Conservation (phyloP, 2,113 vertebrate species). For the Daphoenositta chrysoptera region DNA sequence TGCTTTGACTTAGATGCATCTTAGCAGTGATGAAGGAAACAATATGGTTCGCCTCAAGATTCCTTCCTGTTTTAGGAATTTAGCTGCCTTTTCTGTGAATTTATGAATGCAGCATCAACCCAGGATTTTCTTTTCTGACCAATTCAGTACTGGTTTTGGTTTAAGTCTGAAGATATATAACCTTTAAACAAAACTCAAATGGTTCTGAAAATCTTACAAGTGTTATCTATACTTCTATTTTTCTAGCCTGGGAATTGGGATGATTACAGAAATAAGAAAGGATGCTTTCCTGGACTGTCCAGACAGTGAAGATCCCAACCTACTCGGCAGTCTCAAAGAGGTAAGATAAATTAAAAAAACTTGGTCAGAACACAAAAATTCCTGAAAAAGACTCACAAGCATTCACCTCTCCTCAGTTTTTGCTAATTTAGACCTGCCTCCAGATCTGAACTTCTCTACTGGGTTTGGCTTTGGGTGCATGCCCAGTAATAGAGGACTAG, state of each 20-base stretch:
- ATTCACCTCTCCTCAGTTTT: not conserved
- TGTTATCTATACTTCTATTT: not conserved
- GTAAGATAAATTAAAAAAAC: not conserved
- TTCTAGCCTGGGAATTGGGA: not conserved
- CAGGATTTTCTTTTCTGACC: not conserved
- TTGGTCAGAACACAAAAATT: not conserved
- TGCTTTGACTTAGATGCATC: not conserved
- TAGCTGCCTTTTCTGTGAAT: not conserved
- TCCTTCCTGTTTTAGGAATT: not conserved
- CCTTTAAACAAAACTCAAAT: not conserved
- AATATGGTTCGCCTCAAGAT: not conserved
- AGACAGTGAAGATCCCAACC: not conserved
- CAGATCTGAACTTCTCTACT: not conserved
- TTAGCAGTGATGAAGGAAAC: not conserved
- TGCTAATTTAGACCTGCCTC: not conserved
- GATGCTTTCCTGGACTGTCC: not conserved
- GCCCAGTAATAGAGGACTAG: conserved; percentile 22
- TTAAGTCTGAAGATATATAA: not conserved
- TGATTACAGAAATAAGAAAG: not conserved
- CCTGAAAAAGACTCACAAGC: not conserved
- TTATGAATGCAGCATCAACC: not conserved
- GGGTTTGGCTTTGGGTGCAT: conserved; percentile 27
- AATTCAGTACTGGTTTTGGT: not conserved
- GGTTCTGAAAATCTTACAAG: not conserved
- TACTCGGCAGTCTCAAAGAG: not conserved